Base-by-base conservation (phyloP, 64 coral and sea anemone genomes). In the Stichodactyla helianthus region DNA sequence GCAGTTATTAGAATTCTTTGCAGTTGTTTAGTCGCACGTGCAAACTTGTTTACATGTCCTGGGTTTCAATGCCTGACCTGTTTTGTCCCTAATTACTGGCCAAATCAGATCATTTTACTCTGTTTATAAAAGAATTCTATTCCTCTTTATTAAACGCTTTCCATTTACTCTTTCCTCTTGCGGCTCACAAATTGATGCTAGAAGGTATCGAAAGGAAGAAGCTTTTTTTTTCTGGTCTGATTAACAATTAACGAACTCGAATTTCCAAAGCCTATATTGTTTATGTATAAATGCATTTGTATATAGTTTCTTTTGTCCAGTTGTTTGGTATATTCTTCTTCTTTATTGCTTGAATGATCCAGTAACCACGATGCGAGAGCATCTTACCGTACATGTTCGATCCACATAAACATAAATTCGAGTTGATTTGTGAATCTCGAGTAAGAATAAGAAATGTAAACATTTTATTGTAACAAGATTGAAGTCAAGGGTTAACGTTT, bases 401-500 rank as follows among this genome's bases (percentile, higher is more conserved):
- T 4, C 68, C 10, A 74, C 22, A 27, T 12, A 25, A 74, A 2
- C 5, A 10, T 6, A 74, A 74, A 27, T 74, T 74, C n/a, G 68
- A 74, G 68, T 74, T 74, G n/a, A 74, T 74, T 74, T 74, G 62
- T 22, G 22, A 65, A 74, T 74, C 68, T 74, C 26, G 68, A 74
- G 68, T 28, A 10, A 27, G 35, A 31, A 74, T 74, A 74, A 9
- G 68, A 74, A 74, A 74, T 74, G 68, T 74, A 74, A 74, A 74
- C 68, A 74, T 31, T 31, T 27, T 74, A 74, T 74, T 74, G 68
- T 74, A 27, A 74, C 68, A 74, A 27, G 68, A 74, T 74, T 31
- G 23, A 74, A 74, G 68, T 74, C 68, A 74, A 74, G 68, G 68
- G 68, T 74, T 74, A 74, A 74, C 68, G 10, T 74, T 74, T 74